Percentiles rank a stretch among this genome's conserved stretches.
These are phyloP conservation scores for Notoglanidium macrostoma DNA, from an alignment of 2,797 vertebrate genomes.

Conservation along the genomic window DNA sequence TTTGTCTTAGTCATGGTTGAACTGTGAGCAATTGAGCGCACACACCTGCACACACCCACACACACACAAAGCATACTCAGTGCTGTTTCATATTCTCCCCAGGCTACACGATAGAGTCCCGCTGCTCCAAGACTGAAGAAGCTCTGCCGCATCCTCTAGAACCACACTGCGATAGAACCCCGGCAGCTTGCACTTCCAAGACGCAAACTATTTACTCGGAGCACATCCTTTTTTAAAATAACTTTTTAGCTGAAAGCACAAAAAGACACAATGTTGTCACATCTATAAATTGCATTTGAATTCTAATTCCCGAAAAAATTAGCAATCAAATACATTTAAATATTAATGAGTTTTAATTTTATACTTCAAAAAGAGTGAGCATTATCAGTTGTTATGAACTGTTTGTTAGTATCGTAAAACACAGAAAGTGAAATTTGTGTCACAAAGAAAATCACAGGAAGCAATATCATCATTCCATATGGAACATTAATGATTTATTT, in stretches of 20 bases:
- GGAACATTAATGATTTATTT: neutral
- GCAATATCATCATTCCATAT: neutral
- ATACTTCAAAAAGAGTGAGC: neutral
- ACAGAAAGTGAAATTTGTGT: neutral
- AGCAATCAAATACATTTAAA: neutral
- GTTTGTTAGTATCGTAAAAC: neutral
- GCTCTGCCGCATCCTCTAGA: neutral
- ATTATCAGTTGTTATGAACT: neutral
- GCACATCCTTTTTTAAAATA: neutral
- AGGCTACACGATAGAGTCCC: neutral
- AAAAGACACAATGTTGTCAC: neutral
- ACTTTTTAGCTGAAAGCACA: neutral
- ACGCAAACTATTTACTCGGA: neutral
- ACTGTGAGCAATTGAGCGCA: neutral
- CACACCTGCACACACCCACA: slow-evolving; percentile 2
- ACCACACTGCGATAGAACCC: neutral
- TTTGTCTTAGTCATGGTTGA: slow-evolving; percentile 28
- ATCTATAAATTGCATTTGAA: neutral
- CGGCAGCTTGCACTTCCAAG: neutral
- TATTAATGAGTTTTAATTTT: neutral
- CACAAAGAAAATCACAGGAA: neutral
- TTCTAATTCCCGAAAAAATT: neutral
- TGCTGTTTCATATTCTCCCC: slow-evolving; percentile 10
- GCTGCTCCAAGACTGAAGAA: neutral
- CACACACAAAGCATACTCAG: slow-evolving; percentile 40